These are phyloP conservation scores for Leptopilina boulardi DNA, from an alignment of 1,140 invertebrate genomes.

Conservation along the genomic window DNA sequence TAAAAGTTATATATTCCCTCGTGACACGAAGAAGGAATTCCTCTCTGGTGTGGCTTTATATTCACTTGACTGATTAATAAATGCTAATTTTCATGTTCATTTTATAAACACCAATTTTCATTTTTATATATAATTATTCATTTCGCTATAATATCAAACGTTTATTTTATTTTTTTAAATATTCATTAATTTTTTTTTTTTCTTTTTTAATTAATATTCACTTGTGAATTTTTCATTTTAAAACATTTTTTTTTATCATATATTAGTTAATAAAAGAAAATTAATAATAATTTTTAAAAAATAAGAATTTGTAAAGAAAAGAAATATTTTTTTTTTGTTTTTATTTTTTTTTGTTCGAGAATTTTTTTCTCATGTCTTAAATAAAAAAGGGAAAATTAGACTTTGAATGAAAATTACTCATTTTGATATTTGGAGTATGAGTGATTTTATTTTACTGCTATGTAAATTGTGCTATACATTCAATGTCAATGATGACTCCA, in stretches of 20 bases:
- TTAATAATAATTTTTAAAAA: no score
- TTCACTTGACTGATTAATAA: not conserved
- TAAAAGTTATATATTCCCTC: slow-evolving; percentile 1
- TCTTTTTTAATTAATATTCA: no score
- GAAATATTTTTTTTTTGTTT: no score
- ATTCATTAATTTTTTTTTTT: no score
- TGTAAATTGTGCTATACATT: not conserved
- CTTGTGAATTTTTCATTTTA: no score
- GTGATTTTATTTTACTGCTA: slow-evolving; percentile 22
- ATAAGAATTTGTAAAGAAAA: no score
- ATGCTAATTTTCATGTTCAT: not conserved
- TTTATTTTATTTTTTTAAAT: no score
- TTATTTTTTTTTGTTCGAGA: not conserved
- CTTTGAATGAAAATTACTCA: not conserved
- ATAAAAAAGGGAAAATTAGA: not conserved
- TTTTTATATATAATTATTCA: no score
- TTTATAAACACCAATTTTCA: not conserved
- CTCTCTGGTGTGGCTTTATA: no score
- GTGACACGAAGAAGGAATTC: not conserved
- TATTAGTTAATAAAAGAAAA: no score
- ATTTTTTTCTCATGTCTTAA: not conserved
- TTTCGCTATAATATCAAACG: no score
- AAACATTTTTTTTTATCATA: no score
- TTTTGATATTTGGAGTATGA: not conserved
- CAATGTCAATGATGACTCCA: slow-evolving; percentile 16